Percentiles rank a stretch among this genome's conserved stretches.
These are phyloP conservation scores for Aethes cnicana DNA, from an alignment of 2,888 invertebrate genomes.

Conservation along the genomic window DNA sequence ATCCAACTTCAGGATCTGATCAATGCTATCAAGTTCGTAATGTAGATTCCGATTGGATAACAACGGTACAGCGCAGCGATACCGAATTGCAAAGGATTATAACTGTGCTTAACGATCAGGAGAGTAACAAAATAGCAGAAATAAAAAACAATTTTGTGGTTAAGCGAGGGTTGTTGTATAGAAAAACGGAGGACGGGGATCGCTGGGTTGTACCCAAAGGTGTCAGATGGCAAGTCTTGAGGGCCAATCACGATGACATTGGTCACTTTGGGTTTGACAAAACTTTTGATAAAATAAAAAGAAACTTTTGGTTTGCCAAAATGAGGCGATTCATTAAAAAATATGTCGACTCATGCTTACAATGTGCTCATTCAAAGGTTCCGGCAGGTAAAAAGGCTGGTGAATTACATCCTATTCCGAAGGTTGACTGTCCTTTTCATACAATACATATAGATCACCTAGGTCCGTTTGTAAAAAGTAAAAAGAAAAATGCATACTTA, in stretches of 20 bases:
- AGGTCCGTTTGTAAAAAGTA: constrained; percentile 47
- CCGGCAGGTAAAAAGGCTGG: constrained; percentile 32
- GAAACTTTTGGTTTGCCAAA: background rate
- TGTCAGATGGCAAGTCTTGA: constrained; percentile 1
- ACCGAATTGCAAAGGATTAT: background rate
- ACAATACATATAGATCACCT: constrained; percentile 55
- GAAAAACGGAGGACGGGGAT: background rate
- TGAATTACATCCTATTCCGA: constrained; percentile 50
- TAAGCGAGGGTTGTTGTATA: background rate
- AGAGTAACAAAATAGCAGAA: background rate
- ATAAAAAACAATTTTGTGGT: background rate
- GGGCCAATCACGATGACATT: background rate
- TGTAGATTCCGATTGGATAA: constrained; percentile 5
- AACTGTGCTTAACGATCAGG: background rate
- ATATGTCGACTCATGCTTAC: background rate
- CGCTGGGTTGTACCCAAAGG: constrained; percentile 6
- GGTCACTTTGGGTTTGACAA: constrained; percentile 1
- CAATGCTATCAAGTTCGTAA: background rate
- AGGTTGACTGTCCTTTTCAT: constrained; percentile 47
- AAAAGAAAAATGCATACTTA: constrained; percentile 42
- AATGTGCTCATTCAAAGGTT: background rate
- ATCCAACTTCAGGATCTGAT: constrained; percentile 29
- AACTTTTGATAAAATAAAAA: background rate
- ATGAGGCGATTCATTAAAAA: constrained; percentile 4
- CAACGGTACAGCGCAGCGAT: background rate